phyloP scores from a whole-genome alignment of 92 coral and sea anemone genomes.

The Ricordea florida region DNA sequence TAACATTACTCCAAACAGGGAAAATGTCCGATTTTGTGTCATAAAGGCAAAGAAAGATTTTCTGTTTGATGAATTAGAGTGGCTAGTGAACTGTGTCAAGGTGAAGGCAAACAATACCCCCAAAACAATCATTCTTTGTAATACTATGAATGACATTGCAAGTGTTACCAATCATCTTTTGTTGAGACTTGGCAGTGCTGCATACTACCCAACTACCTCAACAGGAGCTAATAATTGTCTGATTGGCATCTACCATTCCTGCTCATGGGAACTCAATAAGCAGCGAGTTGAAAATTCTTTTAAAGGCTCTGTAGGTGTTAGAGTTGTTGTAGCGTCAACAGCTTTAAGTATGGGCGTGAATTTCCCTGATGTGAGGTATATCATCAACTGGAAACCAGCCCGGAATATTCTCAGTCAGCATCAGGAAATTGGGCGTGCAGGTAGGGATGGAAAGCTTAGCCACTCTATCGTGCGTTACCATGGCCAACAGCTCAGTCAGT shows the following conservation, averaged over 20 bases:
- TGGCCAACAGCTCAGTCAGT: slow-evolving; percentile 58
- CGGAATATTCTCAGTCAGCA: slow-evolving; percentile 49
- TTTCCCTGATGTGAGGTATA: slow-evolving; percentile 44
- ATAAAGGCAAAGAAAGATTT: not conserved
- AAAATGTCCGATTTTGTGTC: not conserved
- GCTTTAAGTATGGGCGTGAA: slow-evolving; percentile 68
- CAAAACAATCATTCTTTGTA: slow-evolving; percentile 25
- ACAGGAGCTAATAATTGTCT: slow-evolving; percentile 46
- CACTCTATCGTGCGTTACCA: slow-evolving; percentile 23
- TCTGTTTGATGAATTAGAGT: not conserved
- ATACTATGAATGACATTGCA: slow-evolving; percentile 12
- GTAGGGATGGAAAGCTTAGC: slow-evolving; percentile 57
- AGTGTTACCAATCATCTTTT: not conserved
- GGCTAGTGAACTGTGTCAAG: not conserved
- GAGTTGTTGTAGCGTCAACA: slow-evolving; percentile 33
- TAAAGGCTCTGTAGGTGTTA: slow-evolving; percentile 1
- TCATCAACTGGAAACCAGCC: slow-evolving; percentile 48
- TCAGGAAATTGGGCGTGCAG: slow-evolving; percentile 67
- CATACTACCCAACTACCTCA: not conserved
- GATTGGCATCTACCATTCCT: slow-evolving; percentile 41
- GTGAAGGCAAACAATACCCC: not conserved
- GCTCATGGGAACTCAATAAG: slow-evolving; percentile 33
- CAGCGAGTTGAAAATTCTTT: slow-evolving; percentile 21
- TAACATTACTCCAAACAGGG: slow-evolving; percentile 15
- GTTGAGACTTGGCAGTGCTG: not conserved